Evolutionary conservation across 2,113 vertebrate species (phyloP).

Genomic region (Lepisosteus osseus): DNA sequence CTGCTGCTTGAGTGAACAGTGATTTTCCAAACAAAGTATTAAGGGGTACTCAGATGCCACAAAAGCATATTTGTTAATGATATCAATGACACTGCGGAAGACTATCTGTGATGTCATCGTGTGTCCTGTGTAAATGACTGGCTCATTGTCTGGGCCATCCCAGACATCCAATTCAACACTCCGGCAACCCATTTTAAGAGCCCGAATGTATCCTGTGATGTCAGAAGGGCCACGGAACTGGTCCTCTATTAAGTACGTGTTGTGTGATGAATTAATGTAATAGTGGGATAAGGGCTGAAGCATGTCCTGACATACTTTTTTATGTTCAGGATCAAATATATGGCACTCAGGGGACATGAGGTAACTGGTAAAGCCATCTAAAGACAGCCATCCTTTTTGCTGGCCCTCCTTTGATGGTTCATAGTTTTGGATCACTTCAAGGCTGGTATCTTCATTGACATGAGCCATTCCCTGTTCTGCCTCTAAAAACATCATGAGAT

Average conservation of each 20-base stretch:
- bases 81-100: constrained; percentile 89
- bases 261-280: constrained; percentile 96
- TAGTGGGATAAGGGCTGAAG: constrained; percentile 94
- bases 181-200: constrained; percentile 95
- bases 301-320: constrained; percentile 95
- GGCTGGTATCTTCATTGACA: constrained; percentile 89
- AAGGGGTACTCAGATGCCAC: constrained; percentile 91
- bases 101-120: constrained; percentile 96
- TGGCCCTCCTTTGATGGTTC: constrained; percentile 91
- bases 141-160: constrained; percentile 94
- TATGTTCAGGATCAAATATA: constrained; percentile 95
- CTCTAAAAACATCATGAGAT: constrained; percentile 97
- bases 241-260: constrained; percentile 96
- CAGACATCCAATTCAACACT: constrained; percentile 93
- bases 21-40: constrained; percentile 92
- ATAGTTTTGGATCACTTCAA: constrained; percentile 88
- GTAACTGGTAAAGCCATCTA: constrained; percentile 95
- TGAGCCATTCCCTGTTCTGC: constrained; percentile 96
- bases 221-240: constrained; percentile 97
- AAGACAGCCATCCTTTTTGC: constrained; percentile 87
- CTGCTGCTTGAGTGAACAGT: constrained; percentile 93
- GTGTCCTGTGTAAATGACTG: constrained; percentile 93
- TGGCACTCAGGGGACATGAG: constrained; percentile 93
- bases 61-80: constrained; percentile 93
- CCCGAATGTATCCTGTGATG: constrained; percentile 93